These are phyloP conservation scores for Cerceris ruficornis DNA, from an alignment of 2,888 invertebrate species.

Conservation along the genomic window DNA sequence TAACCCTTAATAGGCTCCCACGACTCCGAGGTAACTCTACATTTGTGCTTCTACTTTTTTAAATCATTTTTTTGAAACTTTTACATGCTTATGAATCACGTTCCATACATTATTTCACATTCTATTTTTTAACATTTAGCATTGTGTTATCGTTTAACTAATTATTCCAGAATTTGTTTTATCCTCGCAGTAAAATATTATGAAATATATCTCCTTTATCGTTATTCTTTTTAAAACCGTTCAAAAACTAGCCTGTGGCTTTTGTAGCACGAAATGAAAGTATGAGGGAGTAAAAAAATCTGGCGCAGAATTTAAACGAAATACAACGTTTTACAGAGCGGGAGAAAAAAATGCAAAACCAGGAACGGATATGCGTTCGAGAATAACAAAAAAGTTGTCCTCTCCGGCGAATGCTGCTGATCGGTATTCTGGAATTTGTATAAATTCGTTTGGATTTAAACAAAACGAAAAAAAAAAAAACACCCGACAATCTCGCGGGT, in stretches of 20 bases:
- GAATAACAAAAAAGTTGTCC: background rate
- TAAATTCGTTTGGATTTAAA: slow-evolving; percentile 27
- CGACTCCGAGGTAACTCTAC: too few relatives aligned
- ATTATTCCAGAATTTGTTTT: too few relatives aligned
- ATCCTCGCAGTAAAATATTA: too few relatives aligned
- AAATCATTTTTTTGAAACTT: too few relatives aligned
- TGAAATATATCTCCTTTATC: background rate
- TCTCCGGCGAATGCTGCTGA: background rate
- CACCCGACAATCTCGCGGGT: background rate
- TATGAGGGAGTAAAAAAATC: background rate
- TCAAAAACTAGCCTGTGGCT: background rate
- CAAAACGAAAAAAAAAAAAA: background rate
- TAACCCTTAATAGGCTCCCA: too few relatives aligned
- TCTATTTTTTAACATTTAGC: too few relatives aligned
- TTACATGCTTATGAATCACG: too few relatives aligned
- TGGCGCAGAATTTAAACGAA: background rate
- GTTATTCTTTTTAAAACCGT: background rate
- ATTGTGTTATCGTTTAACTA: too few relatives aligned
- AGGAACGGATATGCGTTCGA: too few relatives aligned
- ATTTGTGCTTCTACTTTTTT: too few relatives aligned
- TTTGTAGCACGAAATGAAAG: background rate
- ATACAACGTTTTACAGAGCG: background rate
- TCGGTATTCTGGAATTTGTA: slow-evolving; percentile 24
- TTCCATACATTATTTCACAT: too few relatives aligned
- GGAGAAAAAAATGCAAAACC: background rate